phyloP scores from a whole-genome alignment of 2,888 invertebrate genomes.

The Tholera decimalis region DNA sequence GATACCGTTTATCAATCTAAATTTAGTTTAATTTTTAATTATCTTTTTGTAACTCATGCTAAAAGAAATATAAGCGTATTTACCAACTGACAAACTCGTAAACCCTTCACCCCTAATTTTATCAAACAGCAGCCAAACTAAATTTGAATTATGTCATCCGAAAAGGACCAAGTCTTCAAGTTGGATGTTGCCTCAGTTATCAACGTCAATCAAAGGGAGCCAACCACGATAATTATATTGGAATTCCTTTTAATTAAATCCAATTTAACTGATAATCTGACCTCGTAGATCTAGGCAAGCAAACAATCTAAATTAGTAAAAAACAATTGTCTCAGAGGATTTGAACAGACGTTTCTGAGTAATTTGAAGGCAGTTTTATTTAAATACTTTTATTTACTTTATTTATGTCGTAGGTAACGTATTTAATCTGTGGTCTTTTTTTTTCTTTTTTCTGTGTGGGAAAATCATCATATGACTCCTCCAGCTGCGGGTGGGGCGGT shows the following conservation, averaged over 20 bases:
- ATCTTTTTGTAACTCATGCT: too few relatives aligned
- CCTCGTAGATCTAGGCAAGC: constrained; percentile 19
- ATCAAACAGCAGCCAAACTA: constrained; percentile 31
- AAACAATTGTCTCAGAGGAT: constrained; percentile 10
- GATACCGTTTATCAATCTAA: too few relatives aligned
- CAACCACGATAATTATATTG: constrained; percentile 49
- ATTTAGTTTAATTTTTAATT: too few relatives aligned
- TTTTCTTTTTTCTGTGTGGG: too few relatives aligned
- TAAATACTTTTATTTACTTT: constrained; percentile 13
- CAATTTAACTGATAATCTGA: constrained; percentile 54
- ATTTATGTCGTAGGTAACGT: not conserved
- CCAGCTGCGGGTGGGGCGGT: too few relatives aligned
- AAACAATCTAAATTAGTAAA: constrained; percentile 46
- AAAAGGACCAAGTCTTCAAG: constrained; percentile 17
- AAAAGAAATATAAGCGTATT: too few relatives aligned
- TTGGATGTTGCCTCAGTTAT: constrained; percentile 41
- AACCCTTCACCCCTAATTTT: not conserved
- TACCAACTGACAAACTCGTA: not conserved
- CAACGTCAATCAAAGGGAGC: constrained; percentile 46
- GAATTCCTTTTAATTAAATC: constrained; percentile 50
- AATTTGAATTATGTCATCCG: constrained; percentile 34
- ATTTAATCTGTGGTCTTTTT: constrained; percentile 5
- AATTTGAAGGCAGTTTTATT: constrained; percentile 39
- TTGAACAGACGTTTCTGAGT: constrained; percentile 20
- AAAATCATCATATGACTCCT: too few relatives aligned